Percentiles rank a stretch among this genome's conserved stretches.
phyloP scores from a whole-genome alignment of 2,113 vertebrate species.

The Myocastor coypus region DNA sequence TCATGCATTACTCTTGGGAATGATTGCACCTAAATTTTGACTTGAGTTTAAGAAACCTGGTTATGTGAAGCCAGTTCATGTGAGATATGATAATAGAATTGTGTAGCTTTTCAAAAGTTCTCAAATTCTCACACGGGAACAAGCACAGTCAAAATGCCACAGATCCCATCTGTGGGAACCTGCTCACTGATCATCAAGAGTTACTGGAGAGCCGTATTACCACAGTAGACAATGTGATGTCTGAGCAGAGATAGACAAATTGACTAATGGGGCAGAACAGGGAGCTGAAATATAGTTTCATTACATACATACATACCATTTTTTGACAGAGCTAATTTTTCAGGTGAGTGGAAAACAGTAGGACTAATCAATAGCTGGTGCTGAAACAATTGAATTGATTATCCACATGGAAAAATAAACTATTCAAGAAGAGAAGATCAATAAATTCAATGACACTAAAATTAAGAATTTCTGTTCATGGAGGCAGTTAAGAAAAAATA shows the following conservation, averaged over 20 bases:
- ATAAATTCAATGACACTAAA: conserved; percentile 30
- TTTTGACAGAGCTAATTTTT: conserved; percentile 65
- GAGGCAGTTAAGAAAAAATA: neutral
- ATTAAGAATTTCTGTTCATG: conserved; percentile 44
- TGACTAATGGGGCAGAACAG: neutral
- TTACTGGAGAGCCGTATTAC: neutral
- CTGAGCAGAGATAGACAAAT: neutral
- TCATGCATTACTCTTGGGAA: neutral
- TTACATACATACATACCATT: conserved; percentile 20
- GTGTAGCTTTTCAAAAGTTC: neutral
- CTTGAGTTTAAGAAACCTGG: neutral
- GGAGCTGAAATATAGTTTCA: neutral
- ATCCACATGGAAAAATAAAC: conserved; percentile 51
- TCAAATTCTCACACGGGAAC: neutral
- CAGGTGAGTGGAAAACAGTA: conserved; percentile 42
- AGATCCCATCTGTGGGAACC: neutral
- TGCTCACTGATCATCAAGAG: neutral
- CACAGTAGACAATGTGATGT: neutral
- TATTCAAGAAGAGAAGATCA: conserved; percentile 26
- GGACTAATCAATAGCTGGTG: conserved; percentile 16
- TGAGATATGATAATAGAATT: neutral
- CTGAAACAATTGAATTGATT: conserved; percentile 43
- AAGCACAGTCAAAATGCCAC: neutral
- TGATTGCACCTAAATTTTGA: neutral
- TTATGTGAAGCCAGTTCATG: neutral